Percentiles rank a stretch among this genome's conserved stretches.
phyloP scores from a whole-genome alignment of 2,113 vertebrate genomes.

The Melierax canorus region DNA sequence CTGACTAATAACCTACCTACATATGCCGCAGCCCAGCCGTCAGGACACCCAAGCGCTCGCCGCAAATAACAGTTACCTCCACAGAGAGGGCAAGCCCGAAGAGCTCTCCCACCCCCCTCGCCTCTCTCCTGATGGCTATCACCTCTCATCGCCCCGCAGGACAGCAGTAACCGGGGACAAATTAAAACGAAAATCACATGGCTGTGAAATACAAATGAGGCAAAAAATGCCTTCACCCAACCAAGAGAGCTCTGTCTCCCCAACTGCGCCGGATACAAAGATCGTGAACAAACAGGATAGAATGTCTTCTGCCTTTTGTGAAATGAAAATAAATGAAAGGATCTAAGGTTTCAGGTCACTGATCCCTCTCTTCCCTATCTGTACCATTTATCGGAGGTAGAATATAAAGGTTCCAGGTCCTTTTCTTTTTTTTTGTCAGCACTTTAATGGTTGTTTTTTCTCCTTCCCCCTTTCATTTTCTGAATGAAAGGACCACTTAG shows the following conservation, averaged over 20 bases:
- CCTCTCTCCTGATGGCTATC: neutral
- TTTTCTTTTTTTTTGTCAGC: neutral
- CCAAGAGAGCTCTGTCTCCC: conserved; percentile 28
- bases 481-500: conserved; percentile 53
- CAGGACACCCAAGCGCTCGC: neutral
- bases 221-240: conserved; percentile 35
- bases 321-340: conserved; percentile 70
- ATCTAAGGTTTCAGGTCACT: conserved; percentile 70
- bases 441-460: conserved; percentile 57
- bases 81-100: neutral
- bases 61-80: neutral
- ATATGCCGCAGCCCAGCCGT: neutral
- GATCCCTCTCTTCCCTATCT: conserved; percentile 65
- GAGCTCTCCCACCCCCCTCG: neutral
- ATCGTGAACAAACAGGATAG: conserved; percentile 66
- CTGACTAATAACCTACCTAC: neutral
- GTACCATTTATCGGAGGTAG: conserved; percentile 67
- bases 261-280: conserved; percentile 55
- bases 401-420: conserved; percentile 58
- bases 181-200: conserved; percentile 26
- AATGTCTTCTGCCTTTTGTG: conserved; percentile 70
- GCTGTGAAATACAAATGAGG: conserved; percentile 59
- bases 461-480: conserved; percentile 48
- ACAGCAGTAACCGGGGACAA: neutral
- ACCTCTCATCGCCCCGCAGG: neutral